phyloP scores from a whole-genome alignment of 2,113 vertebrate genomes.

The Chlamydotis undulata region DNA sequence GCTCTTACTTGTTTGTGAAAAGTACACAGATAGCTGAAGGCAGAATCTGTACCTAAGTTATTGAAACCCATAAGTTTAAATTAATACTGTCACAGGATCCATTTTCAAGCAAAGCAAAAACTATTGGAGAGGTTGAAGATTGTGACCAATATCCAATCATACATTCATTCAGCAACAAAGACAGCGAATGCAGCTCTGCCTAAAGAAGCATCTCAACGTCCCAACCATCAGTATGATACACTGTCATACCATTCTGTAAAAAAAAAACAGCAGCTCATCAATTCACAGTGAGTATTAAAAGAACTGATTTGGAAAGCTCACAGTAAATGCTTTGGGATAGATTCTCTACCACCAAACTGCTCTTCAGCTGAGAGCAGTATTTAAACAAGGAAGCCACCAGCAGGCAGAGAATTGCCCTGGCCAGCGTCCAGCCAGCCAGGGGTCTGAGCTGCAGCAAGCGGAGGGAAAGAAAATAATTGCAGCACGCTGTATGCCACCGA shows the following conservation, averaged over 20 bases:
- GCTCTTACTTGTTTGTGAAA: slow-evolving; percentile 6
- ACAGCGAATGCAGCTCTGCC: background rate
- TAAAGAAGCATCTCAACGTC: background rate
- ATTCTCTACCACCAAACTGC: background rate
- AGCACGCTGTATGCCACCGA: rapidly evolving
- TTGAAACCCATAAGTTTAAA: slow-evolving; percentile 30
- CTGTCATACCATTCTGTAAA: background rate
- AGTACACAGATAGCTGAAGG: slow-evolving; percentile 43
- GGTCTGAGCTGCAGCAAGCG: background rate
- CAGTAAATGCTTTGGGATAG: background rate
- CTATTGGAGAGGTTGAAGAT: background rate
- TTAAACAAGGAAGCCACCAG: background rate
- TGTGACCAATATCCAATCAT: background rate
- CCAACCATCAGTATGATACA: background rate
- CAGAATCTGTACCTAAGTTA: slow-evolving; percentile 51
- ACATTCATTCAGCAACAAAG: background rate
- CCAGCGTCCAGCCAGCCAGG: background rate
- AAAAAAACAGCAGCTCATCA: background rate
- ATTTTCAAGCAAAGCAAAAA: background rate
- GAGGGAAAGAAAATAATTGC: background rate
- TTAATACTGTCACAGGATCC: background rate
- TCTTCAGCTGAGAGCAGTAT: background rate
- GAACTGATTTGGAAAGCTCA: background rate
- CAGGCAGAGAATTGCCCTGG: background rate
- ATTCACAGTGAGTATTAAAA: background rate